phyloP scores from a whole-genome alignment of 1,140 invertebrate species.

The Lepeophtheirus salmonis region DNA sequence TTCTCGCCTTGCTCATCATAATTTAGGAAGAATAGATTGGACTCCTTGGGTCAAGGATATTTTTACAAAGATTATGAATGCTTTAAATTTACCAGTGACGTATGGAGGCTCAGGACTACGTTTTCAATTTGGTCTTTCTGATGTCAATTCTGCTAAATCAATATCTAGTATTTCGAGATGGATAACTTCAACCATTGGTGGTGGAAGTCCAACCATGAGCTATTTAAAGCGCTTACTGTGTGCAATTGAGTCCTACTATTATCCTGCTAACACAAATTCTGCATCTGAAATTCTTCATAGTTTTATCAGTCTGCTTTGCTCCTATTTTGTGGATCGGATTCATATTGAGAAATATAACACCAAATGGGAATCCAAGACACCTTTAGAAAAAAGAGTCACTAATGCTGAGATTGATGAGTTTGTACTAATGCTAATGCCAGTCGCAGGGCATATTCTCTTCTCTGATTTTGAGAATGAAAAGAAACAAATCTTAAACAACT shows the following conservation, averaged over 20 bases:
- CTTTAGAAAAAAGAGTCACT: slow-evolving; percentile 23
- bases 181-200: slow-evolving; percentile 21
- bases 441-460: slow-evolving; percentile 33
- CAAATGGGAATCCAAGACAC: slow-evolving; percentile 11
- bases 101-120: slow-evolving; percentile 7
- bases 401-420: slow-evolving; percentile 33
- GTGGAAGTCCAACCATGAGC: slow-evolving; percentile 39
- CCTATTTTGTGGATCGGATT: slow-evolving; percentile 38
- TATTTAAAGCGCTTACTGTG: slow-evolving; percentile 60
- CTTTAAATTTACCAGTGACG: slow-evolving; percentile 13
- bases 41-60: background rate
- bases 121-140: slow-evolving; percentile 7
- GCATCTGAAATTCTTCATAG: slow-evolving; percentile 23
- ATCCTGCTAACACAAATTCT: slow-evolving; percentile 63
- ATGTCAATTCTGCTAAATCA: background rate
- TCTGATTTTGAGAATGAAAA: slow-evolving; percentile 29
- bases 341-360: slow-evolving; percentile 25
- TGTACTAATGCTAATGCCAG: slow-evolving; percentile 31
- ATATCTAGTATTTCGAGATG: slow-evolving; percentile 5
- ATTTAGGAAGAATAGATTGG: slow-evolving; percentile 13
- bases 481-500: slow-evolving; percentile 29
- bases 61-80: slow-evolving; percentile 13
- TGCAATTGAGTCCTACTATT: slow-evolving; percentile 64
- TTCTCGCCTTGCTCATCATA: background rate
- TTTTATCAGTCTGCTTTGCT: slow-evolving; percentile 26